These are phyloP conservation scores for Drepanosiphum platanoidis DNA, from an alignment of 2,888 invertebrate species.

Conservation along the genomic window DNA sequence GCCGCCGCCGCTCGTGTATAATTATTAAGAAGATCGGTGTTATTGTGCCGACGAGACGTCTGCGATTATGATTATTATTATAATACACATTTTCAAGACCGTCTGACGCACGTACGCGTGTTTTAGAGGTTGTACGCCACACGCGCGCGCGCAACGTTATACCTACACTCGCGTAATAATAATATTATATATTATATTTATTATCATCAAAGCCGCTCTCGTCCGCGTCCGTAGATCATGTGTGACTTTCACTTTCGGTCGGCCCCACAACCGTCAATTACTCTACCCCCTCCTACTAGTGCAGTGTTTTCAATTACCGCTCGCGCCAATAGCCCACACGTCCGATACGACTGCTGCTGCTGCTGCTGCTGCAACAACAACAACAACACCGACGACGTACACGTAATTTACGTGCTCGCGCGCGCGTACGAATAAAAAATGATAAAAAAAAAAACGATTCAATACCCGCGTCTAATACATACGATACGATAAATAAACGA, in stretches of 20 bases:
- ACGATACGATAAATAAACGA: too few relatives aligned
- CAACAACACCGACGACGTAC: too few relatives aligned
- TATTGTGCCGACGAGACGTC: background rate
- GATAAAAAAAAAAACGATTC: too few relatives aligned
- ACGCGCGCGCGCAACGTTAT: background rate
- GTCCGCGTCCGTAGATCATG: background rate
- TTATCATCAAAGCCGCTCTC: background rate
- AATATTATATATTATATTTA: background rate
- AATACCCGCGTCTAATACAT: too few relatives aligned
- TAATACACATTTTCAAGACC: background rate
- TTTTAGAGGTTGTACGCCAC: background rate
- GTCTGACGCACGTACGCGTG: background rate
- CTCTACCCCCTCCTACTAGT: background rate
- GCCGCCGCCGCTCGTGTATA: too few relatives aligned
- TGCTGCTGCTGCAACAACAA: too few relatives aligned
- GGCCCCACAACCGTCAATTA: conserved; percentile 49
- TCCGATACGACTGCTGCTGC: too few relatives aligned
- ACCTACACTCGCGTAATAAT: background rate
- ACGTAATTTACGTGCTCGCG: too few relatives aligned
- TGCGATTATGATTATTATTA: background rate
- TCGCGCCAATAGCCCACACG: background rate
- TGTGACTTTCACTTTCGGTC: conserved; percentile 59
- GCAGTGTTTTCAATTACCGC: conserved; percentile 13
- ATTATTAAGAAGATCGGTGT: conserved; percentile 10
- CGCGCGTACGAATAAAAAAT: too few relatives aligned